These are phyloP conservation scores for Drosophila kanekoi DNA, from an alignment of 2,888 invertebrate species.

Conservation along the genomic window DNA sequence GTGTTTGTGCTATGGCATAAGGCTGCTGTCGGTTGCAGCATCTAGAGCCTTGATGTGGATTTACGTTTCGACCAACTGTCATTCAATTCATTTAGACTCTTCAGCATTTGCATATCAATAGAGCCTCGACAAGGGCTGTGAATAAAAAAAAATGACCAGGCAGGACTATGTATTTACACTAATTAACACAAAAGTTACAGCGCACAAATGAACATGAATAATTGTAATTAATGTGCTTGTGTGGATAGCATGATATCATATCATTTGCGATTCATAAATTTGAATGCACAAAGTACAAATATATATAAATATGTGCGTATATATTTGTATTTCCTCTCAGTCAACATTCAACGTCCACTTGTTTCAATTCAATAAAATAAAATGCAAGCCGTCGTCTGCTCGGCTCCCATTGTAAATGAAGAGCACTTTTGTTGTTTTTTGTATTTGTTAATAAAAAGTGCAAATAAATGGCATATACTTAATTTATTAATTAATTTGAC, in stretches of 20 bases:
- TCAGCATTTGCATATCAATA: slow-evolving; percentile 54
- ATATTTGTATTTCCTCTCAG: slow-evolving; percentile 25
- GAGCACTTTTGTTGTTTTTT: slow-evolving; percentile 18
- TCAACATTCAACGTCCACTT: slow-evolving; percentile 32
- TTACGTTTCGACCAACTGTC: slow-evolving; percentile 46
- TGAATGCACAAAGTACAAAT: slow-evolving; percentile 23
- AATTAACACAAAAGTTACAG: slow-evolving; percentile 62
- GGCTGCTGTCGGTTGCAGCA: neutral
- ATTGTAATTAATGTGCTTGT: slow-evolving; percentile 66
- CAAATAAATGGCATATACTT: slow-evolving; percentile 55
- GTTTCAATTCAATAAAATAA: slow-evolving; percentile 60
- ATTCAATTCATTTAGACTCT: slow-evolving; percentile 39
- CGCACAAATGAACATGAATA: slow-evolving; percentile 63
- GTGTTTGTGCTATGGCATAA: neutral
- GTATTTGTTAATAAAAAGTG: slow-evolving; percentile 48
- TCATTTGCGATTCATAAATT: slow-evolving; percentile 47
- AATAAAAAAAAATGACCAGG: slow-evolving; percentile 17
- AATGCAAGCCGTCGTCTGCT: slow-evolving; percentile 32
- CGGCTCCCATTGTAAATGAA: slow-evolving; percentile 55
- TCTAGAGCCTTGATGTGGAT: slow-evolving; percentile 2
- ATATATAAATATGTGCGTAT: neutral
- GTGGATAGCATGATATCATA: slow-evolving; percentile 28
- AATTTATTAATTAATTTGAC: slow-evolving; percentile 64
- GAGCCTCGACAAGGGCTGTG: slow-evolving; percentile 15
- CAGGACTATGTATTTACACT: slow-evolving; percentile 50